Percentiles rank a stretch among this genome's conserved stretches.
phyloP scores from a whole-genome alignment of 2,113 vertebrate genomes.

The Nesospiza acunhae region DNA sequence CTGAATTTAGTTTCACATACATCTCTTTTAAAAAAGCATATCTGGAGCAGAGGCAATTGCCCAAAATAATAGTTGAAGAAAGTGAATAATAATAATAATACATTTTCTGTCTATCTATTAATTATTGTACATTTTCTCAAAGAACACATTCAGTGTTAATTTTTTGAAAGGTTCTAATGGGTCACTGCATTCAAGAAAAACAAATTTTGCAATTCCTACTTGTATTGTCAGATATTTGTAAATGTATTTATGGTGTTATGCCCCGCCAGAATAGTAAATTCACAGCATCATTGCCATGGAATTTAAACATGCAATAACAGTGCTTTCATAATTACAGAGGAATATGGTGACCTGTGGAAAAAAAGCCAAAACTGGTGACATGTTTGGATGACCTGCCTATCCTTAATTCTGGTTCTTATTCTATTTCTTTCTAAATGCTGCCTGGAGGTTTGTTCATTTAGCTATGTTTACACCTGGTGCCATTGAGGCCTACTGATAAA shows the following conservation, averaged over 20 bases:
- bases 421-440: neutral
- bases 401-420: neutral
- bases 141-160: neutral
- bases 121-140: neutral
- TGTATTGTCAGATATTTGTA: conserved; percentile 1
- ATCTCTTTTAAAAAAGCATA: neutral
- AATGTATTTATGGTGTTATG: conserved; percentile 17
- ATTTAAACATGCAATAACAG: neutral
- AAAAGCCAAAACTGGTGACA: neutral
- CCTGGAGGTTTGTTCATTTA: neutral
- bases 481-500: neutral
- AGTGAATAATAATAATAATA: neutral
- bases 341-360: neutral
- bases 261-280: conserved; percentile 9
- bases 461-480: neutral
- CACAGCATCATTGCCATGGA: neutral
- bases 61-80: neutral
- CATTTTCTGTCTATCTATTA: neutral
- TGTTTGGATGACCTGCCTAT: neutral
- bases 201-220: conserved; percentile 1
- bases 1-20: neutral
- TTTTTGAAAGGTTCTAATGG: neutral
- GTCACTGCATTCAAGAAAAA: neutral
- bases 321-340: conserved; percentile 29
- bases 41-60: neutral